These are phyloP conservation scores for Pocillopora meandrina DNA, from an alignment of 92 coral and sea anemone genomes.

Conservation along the genomic window DNA sequence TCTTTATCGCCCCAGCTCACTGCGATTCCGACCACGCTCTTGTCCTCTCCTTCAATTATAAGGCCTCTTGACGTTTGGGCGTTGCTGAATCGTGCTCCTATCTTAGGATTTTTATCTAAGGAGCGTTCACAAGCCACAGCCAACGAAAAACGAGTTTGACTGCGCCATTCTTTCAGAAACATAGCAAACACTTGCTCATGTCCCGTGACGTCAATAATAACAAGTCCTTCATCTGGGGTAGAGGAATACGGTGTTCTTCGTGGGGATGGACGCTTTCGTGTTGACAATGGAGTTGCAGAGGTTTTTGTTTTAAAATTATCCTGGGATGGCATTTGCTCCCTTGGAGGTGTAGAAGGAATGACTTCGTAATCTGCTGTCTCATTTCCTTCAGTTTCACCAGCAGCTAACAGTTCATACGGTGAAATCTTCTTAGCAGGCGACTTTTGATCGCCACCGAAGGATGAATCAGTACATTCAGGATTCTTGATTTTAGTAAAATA, in stretches of 20 bases:
- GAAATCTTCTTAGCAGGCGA: constrained; percentile 34
- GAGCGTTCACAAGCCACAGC: constrained; percentile 88
- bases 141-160: constrained; percentile 61
- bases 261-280: constrained; percentile 40
- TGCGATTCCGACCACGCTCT: constrained; percentile 81
- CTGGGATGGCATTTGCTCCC: constrained; percentile 4
- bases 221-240: constrained; percentile 46
- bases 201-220: constrained; percentile 79
- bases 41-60: constrained; percentile 77
- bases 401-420: background rate
- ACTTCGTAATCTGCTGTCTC: constrained; percentile 24
- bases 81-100: constrained; percentile 86
- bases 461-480: background rate
- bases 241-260: background rate
- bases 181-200: constrained; percentile 68
- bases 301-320: constrained; percentile 34
- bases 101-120: constrained; percentile 64
- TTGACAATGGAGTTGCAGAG: constrained; percentile 39
- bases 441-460: background rate
- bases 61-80: constrained; percentile 59
- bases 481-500: constrained; percentile 10
- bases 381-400: background rate
- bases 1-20: constrained; percentile 87
- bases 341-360: constrained; percentile 58
- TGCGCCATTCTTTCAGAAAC: constrained; percentile 83